Conservation (phyloP, 2,113 vertebrate species). For the Cryptotis parvus region DNA sequence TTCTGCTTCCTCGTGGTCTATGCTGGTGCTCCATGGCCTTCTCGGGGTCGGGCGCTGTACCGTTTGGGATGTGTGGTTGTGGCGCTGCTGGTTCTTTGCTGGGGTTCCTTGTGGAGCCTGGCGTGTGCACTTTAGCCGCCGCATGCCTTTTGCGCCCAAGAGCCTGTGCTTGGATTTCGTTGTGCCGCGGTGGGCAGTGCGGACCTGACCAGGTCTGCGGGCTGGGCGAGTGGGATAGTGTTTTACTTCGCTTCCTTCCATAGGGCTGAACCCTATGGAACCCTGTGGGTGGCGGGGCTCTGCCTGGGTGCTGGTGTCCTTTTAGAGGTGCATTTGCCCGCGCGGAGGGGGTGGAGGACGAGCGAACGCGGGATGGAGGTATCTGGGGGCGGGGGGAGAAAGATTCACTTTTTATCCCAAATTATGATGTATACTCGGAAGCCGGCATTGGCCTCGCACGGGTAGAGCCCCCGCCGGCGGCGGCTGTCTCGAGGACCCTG, state of each 20-base stretch:
- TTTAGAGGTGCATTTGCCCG: slow-evolving; percentile 59
- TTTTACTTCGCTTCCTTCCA: neutral
- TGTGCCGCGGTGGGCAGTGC: slow-evolving; percentile 1
- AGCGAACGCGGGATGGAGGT: slow-evolving; percentile 49
- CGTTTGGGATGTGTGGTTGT: neutral
- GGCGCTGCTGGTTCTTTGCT: neutral
- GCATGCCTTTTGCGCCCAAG: neutral
- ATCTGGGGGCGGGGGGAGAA: slow-evolving; percentile 68
- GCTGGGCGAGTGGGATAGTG: neutral
- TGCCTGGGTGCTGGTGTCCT: slow-evolving; percentile 59
- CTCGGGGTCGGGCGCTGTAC: neutral
- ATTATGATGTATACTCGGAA: slow-evolving; percentile 76
- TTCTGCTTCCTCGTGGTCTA: slow-evolving; percentile 1
- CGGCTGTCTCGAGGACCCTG: slow-evolving; percentile 13
- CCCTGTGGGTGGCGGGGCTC: slow-evolving; percentile 8
- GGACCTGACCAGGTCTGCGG: no score
- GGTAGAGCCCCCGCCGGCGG: slow-evolving; percentile 35
- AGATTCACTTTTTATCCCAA: slow-evolving; percentile 78
- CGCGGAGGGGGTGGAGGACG: slow-evolving; percentile 36
- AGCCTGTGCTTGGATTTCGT: slow-evolving; percentile 17
- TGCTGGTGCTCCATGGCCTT: neutral
- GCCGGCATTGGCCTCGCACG: slow-evolving; percentile 40
- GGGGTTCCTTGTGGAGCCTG: neutral
- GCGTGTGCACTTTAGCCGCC: neutral
- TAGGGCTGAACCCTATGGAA: neutral